Percentiles rank a stretch among this genome's conserved stretches.
Evolutionary conservation across 92 coral and sea anemone species (phyloP).

Genomic region (Actinernus sp.): DNA sequence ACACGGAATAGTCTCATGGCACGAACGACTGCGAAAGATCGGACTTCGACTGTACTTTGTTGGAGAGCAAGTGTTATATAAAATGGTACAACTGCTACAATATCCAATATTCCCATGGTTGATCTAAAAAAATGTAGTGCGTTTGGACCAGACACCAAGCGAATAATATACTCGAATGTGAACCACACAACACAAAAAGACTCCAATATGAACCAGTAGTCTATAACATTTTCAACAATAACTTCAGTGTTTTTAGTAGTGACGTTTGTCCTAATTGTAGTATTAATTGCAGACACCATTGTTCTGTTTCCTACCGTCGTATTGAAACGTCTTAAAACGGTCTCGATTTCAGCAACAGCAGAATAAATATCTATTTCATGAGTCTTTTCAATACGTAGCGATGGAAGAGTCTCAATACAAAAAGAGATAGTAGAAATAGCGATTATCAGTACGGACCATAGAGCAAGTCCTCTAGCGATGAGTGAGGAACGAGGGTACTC

Average conservation of each 20-base stretch:
- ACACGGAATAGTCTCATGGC: conserved; percentile 91
- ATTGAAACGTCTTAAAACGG: background rate
- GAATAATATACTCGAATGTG: conserved; percentile 72
- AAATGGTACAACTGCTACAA: conserved; percentile 83
- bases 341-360: background rate
- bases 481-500: conserved; percentile 86
- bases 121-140: conserved; percentile 63
- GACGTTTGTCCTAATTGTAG: background rate
- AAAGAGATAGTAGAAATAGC: conserved; percentile 77
- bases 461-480: conserved; percentile 63
- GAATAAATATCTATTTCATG: background rate
- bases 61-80: conserved; percentile 73
- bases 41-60: conserved; percentile 59
- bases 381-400: conserved; percentile 33
- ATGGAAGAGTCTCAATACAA: conserved; percentile 82
- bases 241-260: background rate
- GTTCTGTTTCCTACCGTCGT: background rate
- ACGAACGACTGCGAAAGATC: conserved; percentile 89
- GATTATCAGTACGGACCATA: conserved; percentile 78
- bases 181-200: conserved; percentile 83
- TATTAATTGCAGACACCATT: background rate
- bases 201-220: conserved; percentile 85
- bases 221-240: background rate
- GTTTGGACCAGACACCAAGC: conserved; percentile 72
- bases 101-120: conserved; percentile 83